Base-by-base conservation (phyloP, 2,888 invertebrate species). In the Sarcophaga carnaria region DNA sequence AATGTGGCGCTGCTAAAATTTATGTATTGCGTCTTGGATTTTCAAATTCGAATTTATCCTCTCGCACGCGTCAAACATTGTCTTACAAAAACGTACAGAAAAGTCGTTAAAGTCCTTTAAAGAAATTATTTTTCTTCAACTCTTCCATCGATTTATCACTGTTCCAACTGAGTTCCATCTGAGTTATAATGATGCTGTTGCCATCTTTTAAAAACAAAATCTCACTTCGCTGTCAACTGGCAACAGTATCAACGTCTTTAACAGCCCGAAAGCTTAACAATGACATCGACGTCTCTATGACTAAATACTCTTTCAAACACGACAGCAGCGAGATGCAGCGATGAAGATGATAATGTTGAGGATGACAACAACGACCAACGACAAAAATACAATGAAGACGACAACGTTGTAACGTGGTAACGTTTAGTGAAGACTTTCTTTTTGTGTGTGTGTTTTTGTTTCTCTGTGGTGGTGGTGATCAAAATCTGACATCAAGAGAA, bases 401-500 rank as follows among this genome's bases (percentile, higher is more conserved):
- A 62, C 20, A 60, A 37, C 4, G 59, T 54, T 62, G n/a, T 20
- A 37, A 60, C n/a, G 75, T 66, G 54, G 67, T n/a, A 37, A 37
- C 37, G 37, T 37, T 37, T 8, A 37, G 8, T 59, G 75, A 49
- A 71, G 80, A 86, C 83, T 86, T 86, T 83, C 86, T 80, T 86
- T 62, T 83, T 20, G 17, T 17, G 54, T 54, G 2, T 54, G 0
- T 20, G 20, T 20, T 37, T 6, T 37, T 37, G 10, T 37, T 37
- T 10, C 8, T 37, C 3, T 37, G 8, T 54, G 54, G 4, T 54
- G 54, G 4, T 54, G 63, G 63, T 77, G 79, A 86, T 83, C 83
- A 74, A 80, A 86, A 83, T 83, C 83, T 80, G 47, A 45, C 77
- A 63, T 72, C 37, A 76, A 80, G 22, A 22, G 22, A 76, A 82